Evolutionary conservation across 2,797 vertebrate species (phyloP).

Genomic region (Xiphophorus birchmanni): DNA sequence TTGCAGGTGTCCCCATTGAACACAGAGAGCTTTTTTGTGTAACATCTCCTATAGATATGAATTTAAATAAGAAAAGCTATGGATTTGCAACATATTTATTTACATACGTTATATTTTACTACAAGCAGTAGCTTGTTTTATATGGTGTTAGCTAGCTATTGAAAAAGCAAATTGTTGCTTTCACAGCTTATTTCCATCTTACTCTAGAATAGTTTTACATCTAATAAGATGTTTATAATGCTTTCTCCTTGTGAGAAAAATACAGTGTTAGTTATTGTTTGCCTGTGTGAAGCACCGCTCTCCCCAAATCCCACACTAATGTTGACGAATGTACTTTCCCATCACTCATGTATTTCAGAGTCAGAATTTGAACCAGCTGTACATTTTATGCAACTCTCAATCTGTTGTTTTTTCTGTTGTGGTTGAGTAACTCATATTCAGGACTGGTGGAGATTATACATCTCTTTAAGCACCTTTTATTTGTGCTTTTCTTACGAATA

Average conservation of each 20-base stretch:
- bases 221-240: neutral
- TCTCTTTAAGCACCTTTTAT: constrained; percentile 35
- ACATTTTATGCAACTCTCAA: constrained; percentile 2
- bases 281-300: neutral
- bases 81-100: neutral
- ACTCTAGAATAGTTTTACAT: neutral
- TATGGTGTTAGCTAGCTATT: neutral
- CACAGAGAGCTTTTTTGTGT: neutral
- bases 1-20: neutral
- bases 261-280: neutral
- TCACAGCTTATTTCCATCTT: neutral
- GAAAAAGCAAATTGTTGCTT: neutral
- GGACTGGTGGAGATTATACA: constrained; percentile 47
- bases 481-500: constrained; percentile 37
- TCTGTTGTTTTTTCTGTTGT: neutral
- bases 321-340: neutral
- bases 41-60: neutral
- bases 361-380: neutral
- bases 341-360: neutral
- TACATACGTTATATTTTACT: neutral
- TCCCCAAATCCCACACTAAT: constrained; percentile 5
- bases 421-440: constrained; percentile 25
- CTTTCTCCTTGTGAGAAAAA: neutral
- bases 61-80: neutral
- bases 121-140: neutral